Conservation (phyloP, 2,797 vertebrate genomes). For the Harpagifer antarcticus region DNA sequence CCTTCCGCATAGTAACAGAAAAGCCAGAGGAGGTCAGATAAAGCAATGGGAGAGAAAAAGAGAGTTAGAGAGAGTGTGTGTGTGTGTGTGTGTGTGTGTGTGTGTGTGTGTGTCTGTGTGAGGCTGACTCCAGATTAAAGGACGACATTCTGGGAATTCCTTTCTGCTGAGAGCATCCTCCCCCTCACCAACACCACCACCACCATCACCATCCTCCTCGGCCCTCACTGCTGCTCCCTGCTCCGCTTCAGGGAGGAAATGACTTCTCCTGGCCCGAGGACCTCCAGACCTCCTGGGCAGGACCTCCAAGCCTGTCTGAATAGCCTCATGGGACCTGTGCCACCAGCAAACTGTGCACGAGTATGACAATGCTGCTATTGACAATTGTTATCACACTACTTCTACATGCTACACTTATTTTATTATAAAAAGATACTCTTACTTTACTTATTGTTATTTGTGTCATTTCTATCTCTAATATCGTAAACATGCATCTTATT, state of each 20-base stretch:
- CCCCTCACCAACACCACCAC: conserved; percentile 63
- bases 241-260: conserved; percentile 72
- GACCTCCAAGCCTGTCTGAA: conserved; percentile 70
- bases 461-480: too few relatives aligned
- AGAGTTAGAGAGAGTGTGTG: conserved; percentile 74
- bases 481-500: too few relatives aligned
- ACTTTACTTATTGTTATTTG: too few relatives aligned
- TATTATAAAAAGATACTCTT: too few relatives aligned
- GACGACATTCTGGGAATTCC: conserved; percentile 96
- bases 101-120: conserved; percentile 74
- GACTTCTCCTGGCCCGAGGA: conserved; percentile 71
- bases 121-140: conserved; percentile 92
- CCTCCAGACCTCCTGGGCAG: conserved; percentile 68
- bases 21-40: conserved; percentile 66
- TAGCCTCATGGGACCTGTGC: conserved; percentile 63
- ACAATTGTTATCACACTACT: conserved; percentile 30
- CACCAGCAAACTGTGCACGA: conserved; percentile 32
- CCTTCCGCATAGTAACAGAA: conserved; percentile 61
- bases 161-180: conserved; percentile 88
- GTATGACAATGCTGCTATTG: conserved; percentile 37
- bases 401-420: too few relatives aligned
- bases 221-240: conserved; percentile 64
- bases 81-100: conserved; percentile 70
- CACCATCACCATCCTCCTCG: conserved; percentile 40
- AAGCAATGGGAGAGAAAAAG: conserved; percentile 40